Evolutionary conservation across 2,888 invertebrate genomes (phyloP), one percentile per base, ranked within the genome.

Genomic region (Eristalis tenax): DNA sequence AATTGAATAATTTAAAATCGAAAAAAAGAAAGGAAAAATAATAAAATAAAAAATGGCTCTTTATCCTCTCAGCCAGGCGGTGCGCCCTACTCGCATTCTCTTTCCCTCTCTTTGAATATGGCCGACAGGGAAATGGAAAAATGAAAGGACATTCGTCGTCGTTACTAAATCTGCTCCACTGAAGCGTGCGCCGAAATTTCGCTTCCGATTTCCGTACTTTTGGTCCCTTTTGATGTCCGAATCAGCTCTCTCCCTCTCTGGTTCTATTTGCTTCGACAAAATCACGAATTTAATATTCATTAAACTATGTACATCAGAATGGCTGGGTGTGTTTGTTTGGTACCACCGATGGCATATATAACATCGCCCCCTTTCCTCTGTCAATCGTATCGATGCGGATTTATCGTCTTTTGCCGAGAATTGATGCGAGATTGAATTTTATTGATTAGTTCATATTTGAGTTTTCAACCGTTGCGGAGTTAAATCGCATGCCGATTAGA

Each of bases 1-100:
- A 76, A 59, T 66, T 40, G 65, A 75, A 75, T 75, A 66, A 57
- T 75, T 68, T 66, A 66, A 57, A 43, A 66, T n/a, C 50, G 50
- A 68, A 66, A 68, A 13, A 8, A 43, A 32, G 32, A 32, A 32
- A 8, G 8, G 8, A 32, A 32, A 32, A 32, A 32, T 5, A 32
- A 32, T 32, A 6, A 43, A 66, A 66, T 2, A 15, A 40, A 59
- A 66, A 66, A 50, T 50, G 8, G 50, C n/a, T 26, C 26, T 3
- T 50, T 18, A 18, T 65, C 26, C 56, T 22, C 23, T 57, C 65
- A 38, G 13, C 38, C 38, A 38, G 38, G 38, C 38, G 38, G 32
- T 32, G 32, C 8, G 8, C 5, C 43, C n/a, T n/a, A n/a, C 26
- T 26, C 26, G 1, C 26, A 2, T 3, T 26, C 26, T 26, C 26